phyloP scores from a whole-genome alignment of 2,797 vertebrate genomes.

The Silurus lanzhouensis region DNA sequence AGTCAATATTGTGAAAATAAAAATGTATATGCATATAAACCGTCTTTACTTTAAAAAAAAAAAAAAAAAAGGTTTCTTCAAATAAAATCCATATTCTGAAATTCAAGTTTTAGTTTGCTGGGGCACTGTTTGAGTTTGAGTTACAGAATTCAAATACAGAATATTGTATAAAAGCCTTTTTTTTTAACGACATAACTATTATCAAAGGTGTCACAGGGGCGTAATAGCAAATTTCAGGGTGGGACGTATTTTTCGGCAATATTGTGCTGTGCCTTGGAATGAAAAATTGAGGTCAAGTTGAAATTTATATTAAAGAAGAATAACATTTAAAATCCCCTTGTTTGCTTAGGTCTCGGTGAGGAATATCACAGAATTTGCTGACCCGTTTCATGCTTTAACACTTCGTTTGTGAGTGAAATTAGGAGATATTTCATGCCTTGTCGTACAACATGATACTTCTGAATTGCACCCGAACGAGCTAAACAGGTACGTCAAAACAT shows the following conservation, averaged over 20 bases:
- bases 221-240: neutral
- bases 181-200: neutral
- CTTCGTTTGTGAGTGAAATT: conserved; percentile 6
- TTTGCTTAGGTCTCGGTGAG: conserved; percentile 10
- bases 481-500: conserved; percentile 22
- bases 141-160: neutral
- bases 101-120: conserved; percentile 2
- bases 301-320: conserved; percentile 26
- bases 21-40: neutral
- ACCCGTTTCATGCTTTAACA: conserved; percentile 21
- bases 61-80: neutral
- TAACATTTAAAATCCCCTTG: conserved; percentile 8
- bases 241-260: neutral
- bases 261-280: conserved; percentile 27
- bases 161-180: neutral
- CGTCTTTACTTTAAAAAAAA: neutral
- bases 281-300: conserved; percentile 19
- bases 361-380: neutral
- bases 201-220: neutral
- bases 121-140: neutral
- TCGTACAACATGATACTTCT: conserved; percentile 29
- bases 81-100: neutral
- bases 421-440: conserved; percentile 36
- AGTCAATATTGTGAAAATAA: neutral
- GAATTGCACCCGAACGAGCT: conserved; percentile 41